Percentiles rank a stretch among this genome's conserved stretches.
phyloP scores from a whole-genome alignment of 2,888 invertebrate species.

The Sinotaia quadrata region DNA sequence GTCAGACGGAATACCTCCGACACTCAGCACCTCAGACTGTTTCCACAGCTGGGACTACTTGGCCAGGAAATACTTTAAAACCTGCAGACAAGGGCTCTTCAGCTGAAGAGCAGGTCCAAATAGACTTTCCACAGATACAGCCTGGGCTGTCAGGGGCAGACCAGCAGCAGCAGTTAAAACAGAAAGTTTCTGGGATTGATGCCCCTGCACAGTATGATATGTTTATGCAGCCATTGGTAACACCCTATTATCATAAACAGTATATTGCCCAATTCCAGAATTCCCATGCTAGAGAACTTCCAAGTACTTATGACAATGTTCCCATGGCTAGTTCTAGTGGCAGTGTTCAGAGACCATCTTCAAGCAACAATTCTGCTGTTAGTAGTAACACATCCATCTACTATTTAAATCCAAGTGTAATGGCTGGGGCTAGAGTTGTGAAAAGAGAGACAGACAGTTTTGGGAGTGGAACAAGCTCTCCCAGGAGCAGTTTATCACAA shows the following conservation, averaged over 20 bases:
- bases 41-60: slow-evolving; percentile 3
- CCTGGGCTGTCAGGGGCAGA: background rate
- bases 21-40: background rate
- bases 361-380: background rate
- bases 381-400: slow-evolving; percentile 1
- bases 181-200: no score
- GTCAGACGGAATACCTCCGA: background rate
- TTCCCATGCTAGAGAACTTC: slow-evolving; percentile 3
- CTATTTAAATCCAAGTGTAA: slow-evolving; percentile 11
- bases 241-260: no score
- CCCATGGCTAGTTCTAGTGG: background rate
- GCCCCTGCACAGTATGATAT: no score
- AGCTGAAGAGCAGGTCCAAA: background rate
- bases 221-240: no score
- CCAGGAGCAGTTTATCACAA: no score
- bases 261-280: background rate
- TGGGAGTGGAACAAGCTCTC: background rate
- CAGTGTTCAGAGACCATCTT: background rate
- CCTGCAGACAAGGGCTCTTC: background rate
- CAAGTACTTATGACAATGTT: slow-evolving; percentile 8
- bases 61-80: background rate
- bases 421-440: slow-evolving; percentile 11
- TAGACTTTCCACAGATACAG: background rate
- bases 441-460: slow-evolving; percentile 17
- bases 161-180: slow-evolving; percentile 12